A percentile compares a stretch with the other conserved stretches of the same genome.
phyloP scores from a whole-genome alignment of 2,113 vertebrate species.

The Cephalopterus ornatus region DNA sequence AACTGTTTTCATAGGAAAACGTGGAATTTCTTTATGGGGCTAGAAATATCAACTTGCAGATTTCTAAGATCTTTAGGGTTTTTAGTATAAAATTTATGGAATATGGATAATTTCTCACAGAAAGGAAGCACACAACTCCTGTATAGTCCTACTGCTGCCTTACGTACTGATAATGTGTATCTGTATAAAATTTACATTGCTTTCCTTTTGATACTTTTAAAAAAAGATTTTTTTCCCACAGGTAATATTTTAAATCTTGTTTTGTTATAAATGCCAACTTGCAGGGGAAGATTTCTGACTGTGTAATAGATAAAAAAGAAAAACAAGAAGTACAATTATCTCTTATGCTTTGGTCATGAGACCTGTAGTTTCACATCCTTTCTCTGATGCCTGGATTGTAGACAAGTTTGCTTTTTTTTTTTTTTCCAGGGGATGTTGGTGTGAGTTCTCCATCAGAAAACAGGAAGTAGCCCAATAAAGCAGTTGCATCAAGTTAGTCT shows the following conservation, averaged over 20 bases:
- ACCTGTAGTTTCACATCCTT: not conserved
- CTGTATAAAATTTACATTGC: not conserved
- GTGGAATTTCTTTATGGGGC: not conserved
- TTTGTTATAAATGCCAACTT: not conserved
- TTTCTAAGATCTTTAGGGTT: not conserved
- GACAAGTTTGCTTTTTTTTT: not conserved
- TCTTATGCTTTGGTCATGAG: not conserved
- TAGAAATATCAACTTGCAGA: not conserved
- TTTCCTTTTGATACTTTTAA: not conserved
- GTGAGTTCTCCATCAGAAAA: conserved; percentile 73
- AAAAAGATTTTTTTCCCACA: not conserved
- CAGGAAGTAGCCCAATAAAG: conserved; percentile 80
- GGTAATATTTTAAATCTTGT: not conserved
- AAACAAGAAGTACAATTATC: not conserved
- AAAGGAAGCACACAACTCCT: not conserved
- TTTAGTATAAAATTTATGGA: not conserved
- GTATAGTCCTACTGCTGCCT: not conserved
- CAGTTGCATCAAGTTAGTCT: conserved; percentile 63
- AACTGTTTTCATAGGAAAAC: conserved; percentile 55
- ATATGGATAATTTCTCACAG: not conserved
- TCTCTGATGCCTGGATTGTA: not conserved
- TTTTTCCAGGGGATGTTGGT: conserved; percentile 61
- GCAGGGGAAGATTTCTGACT: not conserved
- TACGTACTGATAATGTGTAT: not conserved
- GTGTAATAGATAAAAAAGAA: not conserved